Evolutionary conservation across 2,113 vertebrate species (phyloP).

Genomic region (Gnathonemus longibarbis): DNA sequence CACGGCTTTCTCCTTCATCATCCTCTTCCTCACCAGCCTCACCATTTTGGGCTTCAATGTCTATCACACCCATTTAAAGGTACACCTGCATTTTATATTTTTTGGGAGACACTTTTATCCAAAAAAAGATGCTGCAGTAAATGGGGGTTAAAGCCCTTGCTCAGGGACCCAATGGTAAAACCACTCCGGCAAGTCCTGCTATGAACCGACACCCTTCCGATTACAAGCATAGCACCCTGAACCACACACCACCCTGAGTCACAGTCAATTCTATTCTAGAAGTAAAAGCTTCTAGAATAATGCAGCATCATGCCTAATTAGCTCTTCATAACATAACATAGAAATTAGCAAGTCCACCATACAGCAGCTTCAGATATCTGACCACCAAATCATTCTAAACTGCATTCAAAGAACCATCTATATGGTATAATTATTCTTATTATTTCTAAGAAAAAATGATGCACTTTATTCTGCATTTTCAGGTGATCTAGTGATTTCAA

Average conservation of each 20-base stretch:
- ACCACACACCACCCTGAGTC: neutral
- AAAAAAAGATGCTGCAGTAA: neutral
- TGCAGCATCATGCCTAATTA: neutral
- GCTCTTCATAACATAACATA: no score
- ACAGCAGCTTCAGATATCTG: neutral
- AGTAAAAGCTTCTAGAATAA: neutral
- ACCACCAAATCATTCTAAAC: neutral
- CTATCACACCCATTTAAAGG: slow-evolving; percentile 22
- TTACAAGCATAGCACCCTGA: neutral
- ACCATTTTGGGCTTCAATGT: slow-evolving; percentile 27
- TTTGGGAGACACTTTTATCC: neutral
- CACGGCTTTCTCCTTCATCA: slow-evolving; percentile 33
- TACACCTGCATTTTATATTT: neutral
- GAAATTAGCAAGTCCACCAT: neutral
- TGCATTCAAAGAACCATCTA: neutral
- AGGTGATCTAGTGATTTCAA: neutral
- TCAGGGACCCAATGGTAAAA: neutral
- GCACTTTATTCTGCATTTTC: neutral
- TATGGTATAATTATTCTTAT: neutral
- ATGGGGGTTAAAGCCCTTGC: neutral
- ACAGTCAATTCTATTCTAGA: neutral
- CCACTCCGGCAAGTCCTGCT: no score
- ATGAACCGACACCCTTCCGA: neutral
- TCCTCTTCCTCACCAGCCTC: slow-evolving; percentile 27
- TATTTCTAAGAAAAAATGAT: neutral